These are phyloP conservation scores for Ormyrus labotus DNA, from an alignment of 2,888 invertebrate genomes.

Conservation along the genomic window DNA sequence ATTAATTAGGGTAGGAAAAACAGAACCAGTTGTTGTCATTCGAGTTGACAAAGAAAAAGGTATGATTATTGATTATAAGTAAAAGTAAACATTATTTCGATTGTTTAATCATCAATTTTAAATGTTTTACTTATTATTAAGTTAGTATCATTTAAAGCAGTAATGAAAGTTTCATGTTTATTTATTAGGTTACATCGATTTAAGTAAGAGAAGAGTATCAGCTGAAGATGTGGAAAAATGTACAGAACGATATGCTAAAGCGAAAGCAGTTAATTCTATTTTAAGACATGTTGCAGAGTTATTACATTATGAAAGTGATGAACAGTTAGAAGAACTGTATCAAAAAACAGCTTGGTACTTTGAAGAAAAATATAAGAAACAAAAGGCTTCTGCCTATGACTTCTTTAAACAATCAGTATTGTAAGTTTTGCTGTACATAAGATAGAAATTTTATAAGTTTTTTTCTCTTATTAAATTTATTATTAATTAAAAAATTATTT, in stretches of 20 bases:
- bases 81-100: too few relatives aligned
- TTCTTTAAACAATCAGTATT: slow-evolving; percentile 98
- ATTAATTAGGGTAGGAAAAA: slow-evolving; percentile 97
- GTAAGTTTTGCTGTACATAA: slow-evolving; percentile 78
- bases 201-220: slow-evolving; percentile 98
- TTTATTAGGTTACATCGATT: slow-evolving; percentile 93
- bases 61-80: slow-evolving; percentile 64
- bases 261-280: slow-evolving; percentile 98
- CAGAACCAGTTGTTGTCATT: slow-evolving; percentile 99
- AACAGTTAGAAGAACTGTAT: slow-evolving; percentile 96
- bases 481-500: background rate
- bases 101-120: background rate
- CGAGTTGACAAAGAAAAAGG: slow-evolving; percentile 99
- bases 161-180: background rate
- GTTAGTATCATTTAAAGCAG: background rate
- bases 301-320: slow-evolving; percentile 91
- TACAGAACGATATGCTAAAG: slow-evolving; percentile 98
- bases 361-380: slow-evolving; percentile 96
- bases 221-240: slow-evolving; percentile 98
- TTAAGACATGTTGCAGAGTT: slow-evolving; percentile 97
- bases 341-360: slow-evolving; percentile 98
- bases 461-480: slow-evolving; percentile 21
- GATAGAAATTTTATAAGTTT: slow-evolving; percentile 59
- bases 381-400: slow-evolving; percentile 97
- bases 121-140: background rate